Conservation (phyloP, 1,140 invertebrate species). For the Zophobas atratus region DNA sequence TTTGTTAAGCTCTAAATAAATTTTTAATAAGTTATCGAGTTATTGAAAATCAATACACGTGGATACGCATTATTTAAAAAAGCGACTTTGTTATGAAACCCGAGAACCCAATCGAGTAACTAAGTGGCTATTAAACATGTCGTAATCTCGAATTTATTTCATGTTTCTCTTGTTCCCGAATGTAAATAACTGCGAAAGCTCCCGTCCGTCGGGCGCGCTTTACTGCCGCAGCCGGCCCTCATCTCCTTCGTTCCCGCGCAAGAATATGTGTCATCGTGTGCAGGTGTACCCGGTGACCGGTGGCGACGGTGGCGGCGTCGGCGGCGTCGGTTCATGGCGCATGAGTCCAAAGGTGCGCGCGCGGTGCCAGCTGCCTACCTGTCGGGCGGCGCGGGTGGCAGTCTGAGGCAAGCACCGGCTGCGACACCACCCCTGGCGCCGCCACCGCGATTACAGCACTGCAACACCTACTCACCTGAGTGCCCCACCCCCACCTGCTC, state of each 20-base stretch:
- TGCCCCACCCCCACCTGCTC: constrained; percentile 65
- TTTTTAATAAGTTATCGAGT: too few species aligned
- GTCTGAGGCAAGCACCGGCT: constrained; percentile 65
- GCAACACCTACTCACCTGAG: constrained; percentile 66
- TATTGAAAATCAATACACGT: too few species aligned
- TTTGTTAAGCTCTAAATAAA: too few species aligned
- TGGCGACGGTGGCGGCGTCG: constrained; percentile 43
- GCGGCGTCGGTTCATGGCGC: constrained; percentile 46
- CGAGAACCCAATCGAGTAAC: too few species aligned
- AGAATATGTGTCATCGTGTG: constrained; percentile 19
- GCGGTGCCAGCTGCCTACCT: constrained; percentile 56
- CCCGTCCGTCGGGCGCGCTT: not conserved
- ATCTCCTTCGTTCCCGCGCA: not conserved
- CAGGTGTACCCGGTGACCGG: constrained; percentile 19
- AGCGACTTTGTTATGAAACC: too few species aligned
- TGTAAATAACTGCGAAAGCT: too few species aligned
- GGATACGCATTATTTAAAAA: too few species aligned
- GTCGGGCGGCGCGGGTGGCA: constrained; percentile 60
- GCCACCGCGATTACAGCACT: constrained; percentile 60
- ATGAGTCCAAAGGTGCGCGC: constrained; percentile 49
- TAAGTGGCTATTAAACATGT: too few species aligned
- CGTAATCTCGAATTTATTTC: too few species aligned
- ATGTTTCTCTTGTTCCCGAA: not conserved
- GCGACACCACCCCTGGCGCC: constrained; percentile 63
- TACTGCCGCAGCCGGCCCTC: not conserved